Base-by-base conservation (phyloP, 2,797 vertebrate species). In the Acridotheres tristis region DNA sequence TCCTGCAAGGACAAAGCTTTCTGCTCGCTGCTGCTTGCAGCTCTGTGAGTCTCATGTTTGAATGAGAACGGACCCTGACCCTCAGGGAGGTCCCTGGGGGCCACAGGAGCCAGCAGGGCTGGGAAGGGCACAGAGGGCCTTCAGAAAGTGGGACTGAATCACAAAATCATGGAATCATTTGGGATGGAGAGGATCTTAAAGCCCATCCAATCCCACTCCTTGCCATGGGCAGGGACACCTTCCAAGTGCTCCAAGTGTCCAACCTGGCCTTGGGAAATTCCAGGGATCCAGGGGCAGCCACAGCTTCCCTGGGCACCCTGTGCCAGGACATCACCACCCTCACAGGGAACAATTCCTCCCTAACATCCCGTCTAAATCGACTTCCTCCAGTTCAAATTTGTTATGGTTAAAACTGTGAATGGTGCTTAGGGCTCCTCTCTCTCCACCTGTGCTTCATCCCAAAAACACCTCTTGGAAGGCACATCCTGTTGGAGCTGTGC, bases 161-260 rank as follows among this genome's bases (percentile, higher is more conserved):
- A 26, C 6, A 27, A 45, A 59, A 16, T 16, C 10, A 2, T 3
- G 15, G 62, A 63, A 48, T 65, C n/a, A 9, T 47, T 45, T 20
- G 29, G 72, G 55, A 11, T n/a, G 47, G 40, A 47, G 40, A 6
- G 22, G 36, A 27, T 3, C 26, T n/a, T 19, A 43, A 12, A 58
- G 1, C 3, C 0, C 36, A 43, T 19, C 36, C 13, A 5, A 5
- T 30, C 0, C 9, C 40, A 47, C 7, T 6, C 22, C 19, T 23
- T 29, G 42, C 42, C 32, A 10, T 13, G 45, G 45, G 11, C 53
- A 75, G 53, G 25, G 43, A 36, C 51, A 65, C 10, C 12, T 78
- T 0, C 36, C 36, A 32, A n/a, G n/a, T 26, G 36, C 10, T 63
- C 50, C 62, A 45, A 76, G 7, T 0, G 0, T 61, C n/a, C 50